Base-by-base conservation (phyloP, 2,888 invertebrate genomes). In the Amorpha juglandis region DNA sequence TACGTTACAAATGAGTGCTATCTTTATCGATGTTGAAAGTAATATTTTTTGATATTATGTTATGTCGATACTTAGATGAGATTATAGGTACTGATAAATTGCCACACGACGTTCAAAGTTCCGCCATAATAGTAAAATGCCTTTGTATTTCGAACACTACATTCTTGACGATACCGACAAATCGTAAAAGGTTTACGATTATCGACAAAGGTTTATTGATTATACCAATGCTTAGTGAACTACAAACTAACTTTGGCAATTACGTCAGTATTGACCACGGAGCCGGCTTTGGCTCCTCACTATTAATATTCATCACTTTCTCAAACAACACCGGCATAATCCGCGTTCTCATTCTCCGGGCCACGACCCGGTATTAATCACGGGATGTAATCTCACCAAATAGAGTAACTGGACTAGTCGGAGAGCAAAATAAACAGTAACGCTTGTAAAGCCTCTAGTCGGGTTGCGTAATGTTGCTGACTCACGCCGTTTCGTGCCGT, bases 301-400 rank as follows among this genome's bases (percentile, higher is more conserved):
- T 76, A 83, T 79, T 77, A 79, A 78, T 80, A 79, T 78, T 75
- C 75, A 81, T 80, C 77, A 80, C 77, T 82, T 81, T 76, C 77
- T 73, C 77, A 76, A 82, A 83, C 77, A 80, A 71, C 71, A 75
- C 75, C 71, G 70, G 71, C 68, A 64, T 82, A 80, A 84, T 82
- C 80, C 79, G 70, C 71, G 70, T 74, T 73, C 74, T 76, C 75
- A 77, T 79, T 76, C 74, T 19, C 69, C 67, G 70, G 77, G 75
- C 80, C 81, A 81, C 79, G 83, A 79, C 77, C 76, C 74, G 69
- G 77, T 81, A 86, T 87, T 84, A 84, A 89, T 88, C 86, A 86
- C 82, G 72, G 73, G 68, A 74, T 75, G 79, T 86, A 86, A 88
- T 87, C 85, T 84, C 76, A 74, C 82, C 80, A 82, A 84, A 83